Base-by-base conservation (phyloP, 2,888 invertebrate species). In the Crematogaster levior region DNA sequence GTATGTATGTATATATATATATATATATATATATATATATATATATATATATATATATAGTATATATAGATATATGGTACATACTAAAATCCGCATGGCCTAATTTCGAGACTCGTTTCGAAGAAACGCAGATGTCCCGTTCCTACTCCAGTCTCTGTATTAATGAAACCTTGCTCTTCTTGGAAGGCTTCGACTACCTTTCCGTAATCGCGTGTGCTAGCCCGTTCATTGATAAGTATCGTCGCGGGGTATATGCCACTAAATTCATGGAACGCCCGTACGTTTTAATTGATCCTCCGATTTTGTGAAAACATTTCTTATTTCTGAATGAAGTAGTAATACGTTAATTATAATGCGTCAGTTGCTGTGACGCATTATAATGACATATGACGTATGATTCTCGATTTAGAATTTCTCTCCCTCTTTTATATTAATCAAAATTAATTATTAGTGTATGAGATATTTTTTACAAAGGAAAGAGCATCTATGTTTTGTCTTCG, bases 141-240 rank as follows among this genome's bases (percentile, higher is more conserved):
- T 53, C 66, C 82, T 75, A 87, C 86, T 88, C 86, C 81, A 56
- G 40, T 53, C 74, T 46, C 4, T 6, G 82, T 70, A 85, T 88
- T 89, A 88, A 89, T 89, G 89, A 85, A 89, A 58, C 27, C 30
- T 56, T 4, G 65, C 66, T 79, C 74, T 88, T 86, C 89, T 83
- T 65, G 83, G 88, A 84, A 88, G 27, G 63, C 82, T 82, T 87
- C 30, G 43, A 43, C 43, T 56, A 15, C 56, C 34, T 83, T 85
- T 84, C 83, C 85, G 80, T 60, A 68, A 77, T 89, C 80, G 84
- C 89, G 85, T 87, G 89, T 83, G 60, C 65, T 63, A 63, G 74
- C 40, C n/a, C 89, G 84, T 88, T 88, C 89, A 89, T 80, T 51
- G 77, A 74, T 51, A 37, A 48, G 51, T 58, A 61, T 80, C 75